Evolutionary conservation across 1,140 invertebrate species (phyloP), one percentile per base, ranked within the genome.

Genomic region (Micrasema minimum): DNA sequence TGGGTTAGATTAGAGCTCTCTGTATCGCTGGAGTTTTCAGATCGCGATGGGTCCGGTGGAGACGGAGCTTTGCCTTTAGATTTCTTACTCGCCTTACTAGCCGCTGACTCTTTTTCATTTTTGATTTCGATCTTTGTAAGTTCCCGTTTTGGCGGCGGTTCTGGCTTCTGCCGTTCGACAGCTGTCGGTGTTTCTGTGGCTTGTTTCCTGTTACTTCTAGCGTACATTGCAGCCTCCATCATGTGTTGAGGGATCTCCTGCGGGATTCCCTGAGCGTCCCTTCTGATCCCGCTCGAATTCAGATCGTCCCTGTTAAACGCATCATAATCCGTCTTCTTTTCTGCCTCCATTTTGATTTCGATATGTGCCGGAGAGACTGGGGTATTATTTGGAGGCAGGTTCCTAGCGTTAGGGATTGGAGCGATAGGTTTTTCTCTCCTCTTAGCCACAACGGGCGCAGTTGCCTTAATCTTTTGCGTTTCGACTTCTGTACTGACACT

Each of bases 31-130:
- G 66, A 71, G 48, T 45, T 66, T 48, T 76, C 69, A 72, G 80
- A 81, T 76, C 79, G 80, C 26, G 80, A 79, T 7, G 72, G 72
- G 31, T 82, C 83, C 9, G 90, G 90, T 1, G 90, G 90, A 0
- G 87, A 87, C 1, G 91, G 91, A 10, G 91, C 91, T 82, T 91
- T 92, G 1, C 90, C 87, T 77, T 92, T 92, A 18, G 86, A 87
- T 75, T 88, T 91, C 66, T 90, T 90, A 2, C 82, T 80, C 2
- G 18, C 41, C 70, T 78, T 79, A 80, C 80, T 77, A 46, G 83
- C 83, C 10, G 82, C 80, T 46, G 79, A 79, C 74, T 86, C 86
- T 18, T 74, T 72, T 14, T 84, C 82, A 72, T 79, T 80, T 72
- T 82, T 83, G 22, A 16, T 71, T n/a, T 75, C 69, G 23, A 38